These are phyloP conservation scores for Porphyrio hochstetteri DNA, from an alignment of 2,113 vertebrate genomes.

Conservation along the genomic window DNA sequence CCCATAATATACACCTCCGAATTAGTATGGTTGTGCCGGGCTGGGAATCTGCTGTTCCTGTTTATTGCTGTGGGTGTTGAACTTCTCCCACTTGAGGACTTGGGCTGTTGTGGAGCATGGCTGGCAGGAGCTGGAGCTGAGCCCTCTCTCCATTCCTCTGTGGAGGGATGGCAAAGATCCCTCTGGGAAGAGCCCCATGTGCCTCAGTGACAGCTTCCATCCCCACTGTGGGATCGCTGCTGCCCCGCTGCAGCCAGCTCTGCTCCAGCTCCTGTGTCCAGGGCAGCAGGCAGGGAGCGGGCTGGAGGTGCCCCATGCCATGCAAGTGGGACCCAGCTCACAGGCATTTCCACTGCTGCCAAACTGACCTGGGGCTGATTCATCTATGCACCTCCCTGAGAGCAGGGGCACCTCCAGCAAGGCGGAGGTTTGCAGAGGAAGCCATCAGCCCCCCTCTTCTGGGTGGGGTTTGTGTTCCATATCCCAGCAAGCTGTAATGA, in stretches of 20 bases:
- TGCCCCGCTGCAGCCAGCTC: not conserved
- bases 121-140: not conserved
- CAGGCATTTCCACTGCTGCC: not conserved
- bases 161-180: not conserved
- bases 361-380: not conserved
- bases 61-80: not conserved
- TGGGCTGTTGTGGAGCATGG: rapidly evolving
- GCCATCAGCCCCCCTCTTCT: not conserved
- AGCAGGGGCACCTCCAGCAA: not conserved
- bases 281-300: not conserved
- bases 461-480: not conserved
- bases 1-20: not conserved
- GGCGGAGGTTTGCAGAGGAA: not conserved
- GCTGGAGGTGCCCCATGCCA: not conserved
- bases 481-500: not conserved
- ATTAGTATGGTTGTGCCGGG: not conserved
- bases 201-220: not conserved
- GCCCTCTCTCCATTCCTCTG: not conserved
- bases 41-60: not conserved
- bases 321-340: not conserved
- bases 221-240: not conserved
- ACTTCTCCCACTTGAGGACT: not conserved
- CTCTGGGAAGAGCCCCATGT: not conserved
- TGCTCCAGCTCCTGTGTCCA: not conserved
- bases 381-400: not conserved